Base-by-base conservation (phyloP, 2,888 invertebrate genomes). In the Minunthozetes semirufus region DNA sequence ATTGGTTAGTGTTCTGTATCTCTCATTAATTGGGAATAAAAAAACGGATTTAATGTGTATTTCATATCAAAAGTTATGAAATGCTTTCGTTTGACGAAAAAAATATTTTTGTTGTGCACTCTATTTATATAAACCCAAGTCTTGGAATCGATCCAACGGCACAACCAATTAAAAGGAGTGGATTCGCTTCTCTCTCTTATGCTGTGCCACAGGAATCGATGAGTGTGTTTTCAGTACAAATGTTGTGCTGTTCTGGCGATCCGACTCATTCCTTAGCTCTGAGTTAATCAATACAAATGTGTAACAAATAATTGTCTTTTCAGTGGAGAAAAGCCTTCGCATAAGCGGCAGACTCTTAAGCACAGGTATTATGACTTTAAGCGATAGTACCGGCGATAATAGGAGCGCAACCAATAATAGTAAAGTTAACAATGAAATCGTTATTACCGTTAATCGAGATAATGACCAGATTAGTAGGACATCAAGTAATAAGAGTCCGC, bases 111-210 rank as follows among this genome's bases (percentile, higher is more conserved):
- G 68, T 33, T 38, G 42, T 68, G 68, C 68, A 6, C 42, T 68
- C 68, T 68, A 68, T 68, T 68, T 38, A 46, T 42, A 22, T n/a
- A n/a, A 19, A 22, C 19, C 5, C 19, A 5, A 68, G n/a, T 38
- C 38, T 22, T 68, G 68, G 68, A 68, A 68, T 68, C 68, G 68
- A 68, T 68, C 68, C 68, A 68, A 68, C 42, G 42, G 42, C 42
- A 42, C 42, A 42, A 42, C 42, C 42, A 42, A 42, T 42, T 42
- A 22, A 61, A 61, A 25, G 15, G 3, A 53, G 53, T 53, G 22
- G 53, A 2, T 48, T 13, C 13, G n/a, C 5, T 19, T 6, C n/a
- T n/a, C n/a, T 19, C 19, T 53, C 5, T 53, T 1, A 4, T 8
- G 53, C n/a, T 53, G 53, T 53, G n/a, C n/a, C n/a, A n/a, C n/a